These are phyloP conservation scores for Hydrophis major DNA, from an alignment of 2,797 vertebrate species.

Conservation along the genomic window DNA sequence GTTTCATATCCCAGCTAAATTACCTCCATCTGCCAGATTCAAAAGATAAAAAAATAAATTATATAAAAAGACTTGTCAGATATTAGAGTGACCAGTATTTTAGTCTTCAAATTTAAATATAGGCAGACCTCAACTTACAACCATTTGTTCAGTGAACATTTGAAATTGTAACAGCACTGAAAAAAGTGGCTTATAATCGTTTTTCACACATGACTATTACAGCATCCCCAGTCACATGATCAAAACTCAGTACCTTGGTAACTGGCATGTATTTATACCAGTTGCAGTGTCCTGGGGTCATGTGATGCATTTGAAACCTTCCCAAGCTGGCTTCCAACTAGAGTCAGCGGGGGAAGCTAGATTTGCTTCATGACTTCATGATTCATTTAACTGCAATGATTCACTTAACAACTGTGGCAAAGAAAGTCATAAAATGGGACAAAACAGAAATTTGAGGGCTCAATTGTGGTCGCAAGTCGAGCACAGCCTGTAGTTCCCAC, in stretches of 20 bases:
- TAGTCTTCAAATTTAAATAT: not conserved
- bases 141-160: not conserved
- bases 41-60: not conserved
- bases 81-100: not conserved
- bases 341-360: not conserved
- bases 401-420: not conserved
- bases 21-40: too few relatives aligned
- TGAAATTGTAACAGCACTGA: not conserved
- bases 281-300: not conserved
- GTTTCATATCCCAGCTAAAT: not conserved
- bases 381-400: not conserved
- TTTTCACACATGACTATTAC: not conserved
- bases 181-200: not conserved
- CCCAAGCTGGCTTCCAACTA: not conserved
- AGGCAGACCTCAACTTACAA: not conserved
- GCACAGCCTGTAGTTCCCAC: not conserved
- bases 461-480: not conserved
- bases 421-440: not conserved
- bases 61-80: not conserved
- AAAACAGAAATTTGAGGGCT: not conserved
- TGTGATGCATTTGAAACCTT: not conserved
- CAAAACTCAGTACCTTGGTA: not conserved
- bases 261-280: not conserved
- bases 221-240: not conserved
- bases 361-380: not conserved